A percentile compares a stretch with the other conserved stretches of the same genome.
These are phyloP conservation scores for Eledona agricola DNA, from an alignment of 2,888 invertebrate species.

Conservation along the genomic window DNA sequence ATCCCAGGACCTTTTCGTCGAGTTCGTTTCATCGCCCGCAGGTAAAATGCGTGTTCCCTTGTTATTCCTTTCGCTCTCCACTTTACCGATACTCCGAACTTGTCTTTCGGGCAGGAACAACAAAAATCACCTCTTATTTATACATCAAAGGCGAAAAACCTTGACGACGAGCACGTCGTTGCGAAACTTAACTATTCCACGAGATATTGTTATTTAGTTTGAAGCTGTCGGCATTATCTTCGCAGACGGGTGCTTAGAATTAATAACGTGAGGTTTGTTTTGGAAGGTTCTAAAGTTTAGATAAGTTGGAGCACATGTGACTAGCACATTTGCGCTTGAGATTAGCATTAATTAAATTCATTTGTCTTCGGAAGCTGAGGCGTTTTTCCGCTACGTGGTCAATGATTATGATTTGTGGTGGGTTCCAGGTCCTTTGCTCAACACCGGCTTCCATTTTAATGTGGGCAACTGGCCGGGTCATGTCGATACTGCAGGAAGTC, in stretches of 20 bases:
- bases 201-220: constrained; percentile 1
- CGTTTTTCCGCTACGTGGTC: neutral
- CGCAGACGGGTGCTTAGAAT: constrained; percentile 2
- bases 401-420: neutral
- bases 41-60: constrained; percentile 61
- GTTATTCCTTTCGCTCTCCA: constrained; percentile 13
- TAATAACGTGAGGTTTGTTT: constrained; percentile 11
- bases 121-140: constrained; percentile 21
- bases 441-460: constrained; percentile 94
- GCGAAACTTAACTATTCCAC: too few species aligned
- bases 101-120: constrained; percentile 15
- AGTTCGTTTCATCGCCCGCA: constrained; percentile 88
- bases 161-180: too few species aligned
- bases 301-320: constrained; percentile 5
- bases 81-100: constrained; percentile 17
- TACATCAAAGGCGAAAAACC: too few species aligned
- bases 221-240: constrained; percentile 6
- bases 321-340: constrained; percentile 5
- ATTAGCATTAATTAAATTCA: constrained; percentile 9
- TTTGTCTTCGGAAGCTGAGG: constrained; percentile 1
- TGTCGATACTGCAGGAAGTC: constrained; percentile 87
- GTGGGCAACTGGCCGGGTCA: constrained; percentile 95
- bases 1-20: constrained; percentile 86
- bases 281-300: constrained; percentile 7
- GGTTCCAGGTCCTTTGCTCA: constrained; percentile 81